Conservation (phyloP, 2,888 invertebrate genomes). For the Dexiosoma caninum region DNA sequence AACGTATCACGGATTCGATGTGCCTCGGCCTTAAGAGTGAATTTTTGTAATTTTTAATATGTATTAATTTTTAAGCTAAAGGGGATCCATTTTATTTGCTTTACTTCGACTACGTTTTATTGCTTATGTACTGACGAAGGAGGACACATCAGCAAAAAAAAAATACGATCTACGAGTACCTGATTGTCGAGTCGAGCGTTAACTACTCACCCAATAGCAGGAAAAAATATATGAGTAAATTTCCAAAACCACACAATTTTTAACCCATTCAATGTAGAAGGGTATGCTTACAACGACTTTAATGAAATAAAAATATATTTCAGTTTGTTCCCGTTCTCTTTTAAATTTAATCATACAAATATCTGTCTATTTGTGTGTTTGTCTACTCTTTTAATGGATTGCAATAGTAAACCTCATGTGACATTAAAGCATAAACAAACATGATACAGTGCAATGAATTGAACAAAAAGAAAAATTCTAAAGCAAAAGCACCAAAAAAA, state of each 20-base stretch:
- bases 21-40: too few species aligned
- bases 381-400: conserved; percentile 49
- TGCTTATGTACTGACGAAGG: too few species aligned
- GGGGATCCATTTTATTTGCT: too few species aligned
- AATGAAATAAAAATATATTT: conserved; percentile 28
- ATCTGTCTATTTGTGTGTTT: conserved; percentile 8
- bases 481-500: conserved; percentile 6
- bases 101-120: too few species aligned
- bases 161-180: too few species aligned
- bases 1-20: too few species aligned
- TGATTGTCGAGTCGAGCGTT: too few species aligned
- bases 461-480: conserved; percentile 7
- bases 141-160: too few species aligned
- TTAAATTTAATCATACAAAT: background rate
- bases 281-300: conserved; percentile 26
- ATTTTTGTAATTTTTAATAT: too few species aligned
- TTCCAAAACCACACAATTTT: background rate
- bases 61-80: too few species aligned
- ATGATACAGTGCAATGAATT: conserved; percentile 55
- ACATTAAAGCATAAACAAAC: conserved; percentile 60
- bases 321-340: background rate
- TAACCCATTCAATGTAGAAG: background rate
- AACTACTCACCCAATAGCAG: too few species aligned
- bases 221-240: background rate
- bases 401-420: conserved; percentile 56